These are phyloP conservation scores for Drosophila recens DNA, from an alignment of 2,888 invertebrate genomes.

Conservation along the genomic window DNA sequence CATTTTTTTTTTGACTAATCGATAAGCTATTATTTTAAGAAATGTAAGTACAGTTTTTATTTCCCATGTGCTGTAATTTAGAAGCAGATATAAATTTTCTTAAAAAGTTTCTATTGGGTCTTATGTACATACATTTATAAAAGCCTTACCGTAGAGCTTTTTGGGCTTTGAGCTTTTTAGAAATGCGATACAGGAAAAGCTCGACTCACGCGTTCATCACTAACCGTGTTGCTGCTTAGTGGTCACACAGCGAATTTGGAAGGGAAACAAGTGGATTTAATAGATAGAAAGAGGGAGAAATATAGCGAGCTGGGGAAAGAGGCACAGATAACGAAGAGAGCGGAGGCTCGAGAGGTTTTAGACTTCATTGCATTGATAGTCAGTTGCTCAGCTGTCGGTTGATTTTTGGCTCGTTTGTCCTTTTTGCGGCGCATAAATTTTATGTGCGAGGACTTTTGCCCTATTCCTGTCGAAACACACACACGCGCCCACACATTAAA, in stretches of 20 bases:
- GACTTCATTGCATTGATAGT: conserved; percentile 68
- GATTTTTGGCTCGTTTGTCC: conserved; percentile 62
- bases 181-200: not conserved
- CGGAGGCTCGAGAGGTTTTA: conserved; percentile 19
- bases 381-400: conserved; percentile 64
- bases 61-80: too few species aligned
- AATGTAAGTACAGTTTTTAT: too few species aligned
- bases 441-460: conserved; percentile 50
- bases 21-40: too few species aligned
- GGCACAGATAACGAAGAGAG: not conserved
- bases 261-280: conserved; percentile 19
- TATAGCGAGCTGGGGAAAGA: not conserved
- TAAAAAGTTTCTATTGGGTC: too few species aligned
- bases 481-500: conserved; percentile 36
- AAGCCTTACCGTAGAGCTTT: not conserved
- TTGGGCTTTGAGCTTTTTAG: not conserved
- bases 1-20: too few species aligned
- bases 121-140: not conserved
- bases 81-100: too few species aligned
- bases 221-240: conserved; percentile 8
- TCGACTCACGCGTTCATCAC: conserved; percentile 23
- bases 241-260: conserved; percentile 19
- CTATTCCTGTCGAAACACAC: conserved; percentile 14
- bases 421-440: conserved; percentile 75
- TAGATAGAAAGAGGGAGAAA: conserved; percentile 10